These are phyloP conservation scores for Horisme vitalbata DNA, from an alignment of 2,888 invertebrate species.

Conservation along the genomic window DNA sequence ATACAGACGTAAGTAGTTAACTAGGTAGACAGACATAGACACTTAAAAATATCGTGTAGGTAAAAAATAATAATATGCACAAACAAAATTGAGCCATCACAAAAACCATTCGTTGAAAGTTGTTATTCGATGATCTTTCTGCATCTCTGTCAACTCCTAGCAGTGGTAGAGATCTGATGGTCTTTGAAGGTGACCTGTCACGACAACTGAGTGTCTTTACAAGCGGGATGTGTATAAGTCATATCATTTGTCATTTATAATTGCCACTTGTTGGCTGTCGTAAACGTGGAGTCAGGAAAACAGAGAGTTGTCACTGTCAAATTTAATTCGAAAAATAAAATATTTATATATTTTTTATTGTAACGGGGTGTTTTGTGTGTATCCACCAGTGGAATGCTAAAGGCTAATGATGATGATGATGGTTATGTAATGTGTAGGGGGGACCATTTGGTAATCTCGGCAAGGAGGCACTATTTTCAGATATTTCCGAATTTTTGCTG, in stretches of 20 bases:
- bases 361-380: too few relatives aligned
- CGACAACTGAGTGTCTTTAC: slow-evolving; percentile 56
- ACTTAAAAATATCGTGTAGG: too few relatives aligned
- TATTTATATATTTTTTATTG: too few relatives aligned
- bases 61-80: background rate
- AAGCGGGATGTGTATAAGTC: slow-evolving; percentile 49
- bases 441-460: too few relatives aligned
- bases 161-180: slow-evolving; percentile 63
- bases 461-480: too few relatives aligned
- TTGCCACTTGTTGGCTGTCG: slow-evolving; percentile 76
- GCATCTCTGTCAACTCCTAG: slow-evolving; percentile 28
- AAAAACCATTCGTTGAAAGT: slow-evolving; percentile 4
- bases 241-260: slow-evolving; percentile 82
- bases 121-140: background rate
- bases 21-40: too few relatives aligned
- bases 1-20: too few relatives aligned
- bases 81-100: slow-evolving; percentile 4
- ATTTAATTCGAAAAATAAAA: background rate
- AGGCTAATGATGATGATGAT: too few relatives aligned
- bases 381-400: too few relatives aligned
- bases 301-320: background rate
- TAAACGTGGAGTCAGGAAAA: slow-evolving; percentile 40
- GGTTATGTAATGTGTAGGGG: too few relatives aligned
- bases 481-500: too few relatives aligned
- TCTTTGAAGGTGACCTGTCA: slow-evolving; percentile 55